Conservation (phyloP, 1,140 invertebrate genomes). For the Pseudomyrmex pallidus region DNA sequence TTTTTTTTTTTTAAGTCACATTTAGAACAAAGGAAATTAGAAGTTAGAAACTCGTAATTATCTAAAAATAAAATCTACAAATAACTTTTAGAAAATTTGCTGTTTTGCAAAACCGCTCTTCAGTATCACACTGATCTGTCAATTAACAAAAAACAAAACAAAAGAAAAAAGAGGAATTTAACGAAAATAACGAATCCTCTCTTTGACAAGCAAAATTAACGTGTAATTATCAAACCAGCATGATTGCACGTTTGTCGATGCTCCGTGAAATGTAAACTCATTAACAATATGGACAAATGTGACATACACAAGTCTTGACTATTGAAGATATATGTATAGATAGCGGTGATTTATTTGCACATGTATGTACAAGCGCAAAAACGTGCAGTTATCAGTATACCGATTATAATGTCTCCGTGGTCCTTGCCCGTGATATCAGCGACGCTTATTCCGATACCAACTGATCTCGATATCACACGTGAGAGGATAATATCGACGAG, state of each 20-base stretch:
- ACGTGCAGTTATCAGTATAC: background rate
- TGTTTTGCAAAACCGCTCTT: slow-evolving; percentile 54
- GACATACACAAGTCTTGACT: background rate
- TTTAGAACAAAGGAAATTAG: too few relatives aligned
- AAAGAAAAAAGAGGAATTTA: background rate
- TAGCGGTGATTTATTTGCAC: background rate
- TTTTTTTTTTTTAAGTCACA: too few relatives aligned
- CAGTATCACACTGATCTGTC: slow-evolving; percentile 3
- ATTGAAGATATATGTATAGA: background rate
- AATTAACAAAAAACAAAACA: slow-evolving; percentile 38
- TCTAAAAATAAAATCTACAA: too few relatives aligned
- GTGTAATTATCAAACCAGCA: slow-evolving; percentile 58
- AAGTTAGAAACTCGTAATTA: too few relatives aligned
- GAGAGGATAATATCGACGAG: background rate
- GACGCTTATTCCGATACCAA: background rate
- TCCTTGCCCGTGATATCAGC: background rate
- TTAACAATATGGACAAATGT: slow-evolving; percentile 25
- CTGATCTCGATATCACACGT: background rate
- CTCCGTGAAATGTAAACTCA: background rate
- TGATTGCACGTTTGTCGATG: slow-evolving; percentile 44
- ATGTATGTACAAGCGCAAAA: background rate
- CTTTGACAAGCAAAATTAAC: slow-evolving; percentile 59
- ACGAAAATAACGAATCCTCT: slow-evolving; percentile 58
- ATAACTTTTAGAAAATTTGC: too few relatives aligned
- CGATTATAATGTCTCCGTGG: background rate